Conservation (phyloP, 2,888 invertebrate species). For the Mesochorus sp. region DNA sequence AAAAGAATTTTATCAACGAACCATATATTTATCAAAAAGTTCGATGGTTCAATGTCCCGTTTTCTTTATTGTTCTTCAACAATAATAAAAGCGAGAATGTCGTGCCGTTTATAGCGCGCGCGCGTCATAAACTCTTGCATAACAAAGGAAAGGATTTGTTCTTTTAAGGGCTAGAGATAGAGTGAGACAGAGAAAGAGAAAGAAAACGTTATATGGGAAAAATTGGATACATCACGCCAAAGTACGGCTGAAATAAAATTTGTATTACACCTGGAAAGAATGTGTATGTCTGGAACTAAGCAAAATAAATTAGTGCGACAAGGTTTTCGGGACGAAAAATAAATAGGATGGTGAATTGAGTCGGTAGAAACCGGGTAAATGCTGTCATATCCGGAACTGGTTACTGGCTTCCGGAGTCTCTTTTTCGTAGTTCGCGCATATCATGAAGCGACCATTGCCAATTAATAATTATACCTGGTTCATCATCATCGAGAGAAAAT, state of each 20-base stretch:
- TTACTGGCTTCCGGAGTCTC: conserved; percentile 56
- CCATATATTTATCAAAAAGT: conserved; percentile 20
- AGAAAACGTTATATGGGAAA: conserved; percentile 45
- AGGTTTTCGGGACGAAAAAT: conserved; percentile 54
- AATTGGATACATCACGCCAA: conserved; percentile 71
- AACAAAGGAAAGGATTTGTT: conserved; percentile 32
- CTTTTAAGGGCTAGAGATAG: conserved; percentile 2
- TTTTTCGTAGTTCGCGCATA: conserved; percentile 33
- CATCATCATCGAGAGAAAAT: conserved; percentile 47
- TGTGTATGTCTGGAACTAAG: conserved; percentile 74
- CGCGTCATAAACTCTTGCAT: conserved; percentile 66
- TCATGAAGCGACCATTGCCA: conserved; percentile 46
- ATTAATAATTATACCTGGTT: conserved; percentile 55
- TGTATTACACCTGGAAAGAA: conserved; percentile 77
- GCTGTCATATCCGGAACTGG: conserved; percentile 51
- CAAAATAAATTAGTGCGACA: conserved; percentile 77
- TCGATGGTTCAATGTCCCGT: conserved; percentile 52
- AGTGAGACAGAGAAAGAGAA: no score
- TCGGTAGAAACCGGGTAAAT: conserved; percentile 53
- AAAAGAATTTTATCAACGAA: conserved; percentile 31
- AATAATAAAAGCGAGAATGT: conserved; percentile 50
- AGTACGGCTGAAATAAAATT: conserved; percentile 79
- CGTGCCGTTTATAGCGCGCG: conserved; percentile 59
- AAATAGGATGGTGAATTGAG: conserved; percentile 55
- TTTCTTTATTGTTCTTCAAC: background rate